phyloP scores from a whole-genome alignment of 2,797 vertebrate genomes.

The Neosilurus hyrtlii region DNA sequence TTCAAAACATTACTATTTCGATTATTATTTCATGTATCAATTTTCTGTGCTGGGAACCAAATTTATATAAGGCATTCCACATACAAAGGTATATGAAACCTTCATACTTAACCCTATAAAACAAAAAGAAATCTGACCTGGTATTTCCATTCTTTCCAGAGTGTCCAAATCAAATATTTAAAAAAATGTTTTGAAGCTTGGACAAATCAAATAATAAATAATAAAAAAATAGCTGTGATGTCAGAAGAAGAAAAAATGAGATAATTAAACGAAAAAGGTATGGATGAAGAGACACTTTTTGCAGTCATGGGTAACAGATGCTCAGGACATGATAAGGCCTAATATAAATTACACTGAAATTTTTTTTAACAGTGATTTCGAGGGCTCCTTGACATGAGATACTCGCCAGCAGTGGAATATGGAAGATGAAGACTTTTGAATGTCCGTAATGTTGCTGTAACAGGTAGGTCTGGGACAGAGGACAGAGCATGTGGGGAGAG shows the following conservation, averaged over 20 bases:
- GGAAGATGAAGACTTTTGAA: slow-evolving; percentile 61
- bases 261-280: not conserved
- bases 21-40: not conserved
- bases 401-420: slow-evolving; percentile 26
- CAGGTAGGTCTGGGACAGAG: slow-evolving; percentile 16
- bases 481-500: slow-evolving; percentile 23
- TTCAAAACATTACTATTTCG: not conserved
- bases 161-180: not conserved
- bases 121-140: not conserved
- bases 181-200: not conserved
- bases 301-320: slow-evolving; percentile 19
- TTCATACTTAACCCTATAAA: not conserved
- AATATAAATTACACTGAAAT: slow-evolving; percentile 42
- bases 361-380: slow-evolving; percentile 35
- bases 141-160: not conserved
- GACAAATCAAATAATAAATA: not conserved
- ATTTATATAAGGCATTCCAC: not conserved
- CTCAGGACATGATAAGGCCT: slow-evolving; percentile 21
- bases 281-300: not conserved
- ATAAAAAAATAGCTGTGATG: not conserved
- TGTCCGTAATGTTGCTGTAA: slow-evolving; percentile 60
- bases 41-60: not conserved
- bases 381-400: slow-evolving; percentile 32
- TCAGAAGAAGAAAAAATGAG: not conserved
- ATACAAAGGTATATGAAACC: no score